phyloP scores from a whole-genome alignment of 2,797 vertebrate species.

The Taenioides sp. region DNA sequence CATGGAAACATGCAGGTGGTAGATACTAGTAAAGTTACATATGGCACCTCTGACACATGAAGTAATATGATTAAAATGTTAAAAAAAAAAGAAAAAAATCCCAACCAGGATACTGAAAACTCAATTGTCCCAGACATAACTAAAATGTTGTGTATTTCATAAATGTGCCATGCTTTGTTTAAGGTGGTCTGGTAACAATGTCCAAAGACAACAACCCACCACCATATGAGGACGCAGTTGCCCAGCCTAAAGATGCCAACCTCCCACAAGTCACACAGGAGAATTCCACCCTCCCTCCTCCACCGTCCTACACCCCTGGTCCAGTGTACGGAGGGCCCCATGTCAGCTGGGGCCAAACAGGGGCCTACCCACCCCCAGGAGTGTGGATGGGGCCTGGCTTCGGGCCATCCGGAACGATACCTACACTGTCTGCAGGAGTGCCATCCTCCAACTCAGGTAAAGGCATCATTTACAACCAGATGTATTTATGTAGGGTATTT shows the following conservation, averaged over 20 bases:
- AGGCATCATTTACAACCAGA: neutral
- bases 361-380: slow-evolving; percentile 62
- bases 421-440: slow-evolving; percentile 65
- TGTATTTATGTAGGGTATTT: neutral
- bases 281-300: slow-evolving; percentile 46
- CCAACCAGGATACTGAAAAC: neutral
- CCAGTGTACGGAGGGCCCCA: slow-evolving; percentile 53
- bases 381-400: slow-evolving; percentile 60
- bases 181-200: slow-evolving; percentile 65
- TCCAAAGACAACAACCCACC: slow-evolving; percentile 83
- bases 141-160: too few relatives aligned
- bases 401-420: slow-evolving; percentile 49
- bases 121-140: neutral
- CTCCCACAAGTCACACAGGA: slow-evolving; percentile 56
- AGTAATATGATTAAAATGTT: too few relatives aligned
- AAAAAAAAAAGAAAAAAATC: too few relatives aligned
- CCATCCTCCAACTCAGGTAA: slow-evolving; percentile 56
- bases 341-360: slow-evolving; percentile 62
- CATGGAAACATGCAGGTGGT: too few relatives aligned
- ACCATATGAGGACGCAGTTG: slow-evolving; percentile 83
- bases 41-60: too few relatives aligned
- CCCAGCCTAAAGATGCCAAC: slow-evolving; percentile 63
- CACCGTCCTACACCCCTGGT: slow-evolving; percentile 66
- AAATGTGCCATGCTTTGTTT: slow-evolving; percentile 8
- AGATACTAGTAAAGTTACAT: too few relatives aligned